Evolutionary conservation across 2,113 vertebrate species (phyloP), one percentile per base, ranked within the genome.

Genomic region (Callocephalon fimbriatum): DNA sequence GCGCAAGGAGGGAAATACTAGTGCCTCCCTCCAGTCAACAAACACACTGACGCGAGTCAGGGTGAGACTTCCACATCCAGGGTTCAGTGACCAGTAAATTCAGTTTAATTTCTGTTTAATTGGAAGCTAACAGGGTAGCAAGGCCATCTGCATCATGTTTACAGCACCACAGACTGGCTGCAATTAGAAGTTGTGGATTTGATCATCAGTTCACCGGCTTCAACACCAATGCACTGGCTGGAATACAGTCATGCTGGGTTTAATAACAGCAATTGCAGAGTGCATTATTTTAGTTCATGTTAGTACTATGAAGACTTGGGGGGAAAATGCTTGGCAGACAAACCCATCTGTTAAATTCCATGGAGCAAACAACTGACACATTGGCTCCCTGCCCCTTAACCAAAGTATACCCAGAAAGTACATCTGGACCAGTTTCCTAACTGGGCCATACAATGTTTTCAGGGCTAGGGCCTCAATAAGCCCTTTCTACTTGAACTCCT

Each of bases 131-230:
- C 15, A 70, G 75, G 59, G 50, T 48, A 88, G 74, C 40, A 83
- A 88, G 40, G 68, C 96, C 94, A 96, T 95, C 92, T 96, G 95
- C 76, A 84, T 47, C 51, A 25, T 87, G 96, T 94, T 96, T 96
- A 94, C 73, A 51, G 20, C 85, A 90, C 76, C 72, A 25, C 27
- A 73, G 20, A 35, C 91, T 89, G 94, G 47, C 32, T 95, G 95
- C 90, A 95, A 80, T 93, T 95, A 92, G 59, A 68, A 96, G 72
- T 19, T 91, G 88, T 89, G 80, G 82, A 92, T 95, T 91, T 89
- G 88, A 89, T 96, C 92, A 89, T 86, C 88, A 92, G 65, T 42
- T 63, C 56, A 29, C 32, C 85, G 68, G 61, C 92, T 92, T 81
- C 51, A 91, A 89, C 53, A 78, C 86, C 95, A 95, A 65, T 32